Base-by-base conservation (phyloP, 2,888 invertebrate genomes). In the Drosophila histrio region DNA sequence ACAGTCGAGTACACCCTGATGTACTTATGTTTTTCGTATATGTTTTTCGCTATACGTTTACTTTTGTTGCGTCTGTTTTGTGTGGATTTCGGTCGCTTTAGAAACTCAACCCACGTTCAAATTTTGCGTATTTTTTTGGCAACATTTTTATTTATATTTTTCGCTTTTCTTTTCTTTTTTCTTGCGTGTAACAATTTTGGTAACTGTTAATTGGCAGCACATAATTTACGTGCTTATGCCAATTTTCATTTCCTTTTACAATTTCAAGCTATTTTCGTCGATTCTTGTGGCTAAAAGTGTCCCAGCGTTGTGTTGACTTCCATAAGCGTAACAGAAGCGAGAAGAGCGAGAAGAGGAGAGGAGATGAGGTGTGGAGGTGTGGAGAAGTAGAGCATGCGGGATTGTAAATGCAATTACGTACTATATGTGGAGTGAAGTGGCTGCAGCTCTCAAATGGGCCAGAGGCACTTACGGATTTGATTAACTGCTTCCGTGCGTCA, bases 401-500 rank as follows among this genome's bases (percentile, higher is more conserved):
- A 7, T 53, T 41, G 64, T 60, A 85, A 79, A 85, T 79, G 85
- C 85, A 79, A 79, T 79, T 78, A 85, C 60, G 52, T 57, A n/a
- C n/a, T n/a, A 36, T 68, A 53, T 32, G 28, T 19, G 36, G 5
- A 26, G 28, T n/a, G 41, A 61, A 43, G 15, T 38, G 19, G n/a
- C 52, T 41, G 52, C 38, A 50, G 28, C 62, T 52, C 67, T 59
- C 38, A 47, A 67, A 24, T 49, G 57, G 47, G 50, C 75, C 57
- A 47, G 61, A 49, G 71, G 75, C 87, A 86, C 87, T 84, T 86
- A 69, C 76, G 76, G 76, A 88, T 84, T 84, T 88, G 84, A 84
- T 84, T 88, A 88, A 84, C 88, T 84, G 88, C 87, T 84, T 84
- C 88, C 84, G 78, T 88, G 84, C 87, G 73, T 86, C 84, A 84